Conservation (phyloP, 2,113 vertebrate genomes). For the Bubo bubo region DNA sequence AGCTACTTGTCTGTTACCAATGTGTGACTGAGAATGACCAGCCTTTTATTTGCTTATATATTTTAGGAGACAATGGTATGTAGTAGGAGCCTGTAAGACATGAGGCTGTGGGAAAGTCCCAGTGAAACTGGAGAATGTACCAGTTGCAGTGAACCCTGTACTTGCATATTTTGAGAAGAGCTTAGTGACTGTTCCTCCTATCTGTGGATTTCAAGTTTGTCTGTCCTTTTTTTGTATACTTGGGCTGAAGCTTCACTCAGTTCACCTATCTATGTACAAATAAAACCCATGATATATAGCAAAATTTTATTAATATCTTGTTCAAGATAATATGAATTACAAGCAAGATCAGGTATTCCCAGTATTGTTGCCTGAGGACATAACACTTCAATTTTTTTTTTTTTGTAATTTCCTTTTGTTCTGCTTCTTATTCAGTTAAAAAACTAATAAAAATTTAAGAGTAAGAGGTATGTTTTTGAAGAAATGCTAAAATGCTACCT, state of each 20-base stretch:
- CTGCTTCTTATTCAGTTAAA: not conserved
- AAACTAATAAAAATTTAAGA: not conserved
- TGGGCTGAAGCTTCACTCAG: not conserved
- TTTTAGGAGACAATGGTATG: not conserved
- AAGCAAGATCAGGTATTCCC: not conserved
- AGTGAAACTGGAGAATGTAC: not conserved
- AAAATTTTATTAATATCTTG: not conserved
- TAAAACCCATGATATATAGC: not conserved
- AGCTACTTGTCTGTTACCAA: not conserved
- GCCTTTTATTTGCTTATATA: not conserved
- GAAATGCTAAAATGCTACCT: not conserved
- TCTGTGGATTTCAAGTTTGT: not conserved
- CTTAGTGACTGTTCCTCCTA: not conserved
- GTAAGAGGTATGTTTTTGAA: not conserved
- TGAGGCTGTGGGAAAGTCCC: not conserved
- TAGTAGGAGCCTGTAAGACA: not conserved
- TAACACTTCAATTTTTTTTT: not conserved
- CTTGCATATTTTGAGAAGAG: not conserved
- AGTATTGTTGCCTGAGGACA: not conserved
- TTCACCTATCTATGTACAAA: not conserved
- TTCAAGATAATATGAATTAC: not conserved
- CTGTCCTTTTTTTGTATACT: not conserved
- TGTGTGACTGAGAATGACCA: not conserved
- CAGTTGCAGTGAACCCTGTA: not conserved
- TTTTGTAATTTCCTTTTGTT: not conserved